Evolutionary conservation across 2,113 vertebrate genomes (phyloP), one percentile per base, ranked within the genome.

Genomic region (Cephalopholis sonnerati): DNA sequence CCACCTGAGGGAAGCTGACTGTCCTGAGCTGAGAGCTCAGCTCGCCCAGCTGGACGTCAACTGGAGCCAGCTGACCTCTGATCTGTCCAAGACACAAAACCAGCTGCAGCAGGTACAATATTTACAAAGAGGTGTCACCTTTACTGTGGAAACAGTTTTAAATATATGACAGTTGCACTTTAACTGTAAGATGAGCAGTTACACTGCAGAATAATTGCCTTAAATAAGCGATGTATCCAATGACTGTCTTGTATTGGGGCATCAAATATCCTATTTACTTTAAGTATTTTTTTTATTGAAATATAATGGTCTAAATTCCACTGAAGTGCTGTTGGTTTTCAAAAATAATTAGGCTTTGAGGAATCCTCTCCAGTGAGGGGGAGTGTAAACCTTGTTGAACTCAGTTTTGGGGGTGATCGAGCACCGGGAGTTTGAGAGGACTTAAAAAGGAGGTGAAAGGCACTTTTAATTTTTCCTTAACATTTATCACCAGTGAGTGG

Each of bases 31-130:
- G 74, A 94, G 95, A 69, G 91, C 93, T 46, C 94, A 89, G 24
- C 84, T 98, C 85, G 74, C 92, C 24, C 95, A 96, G 62, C 93
- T 96, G 83, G 96, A 99, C 83, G 94, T 94, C 64, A 88, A 86
- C 66, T 99, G 98, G 98, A 95, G 92, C 7, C 83, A 93, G 63
- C 89, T 98, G 68, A 94, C 94, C 57, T 91, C 95, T 32, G 92
- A 95, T 22, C 95, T 97, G 48, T 96, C 96, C 36, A 80, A 76
- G 51, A 93, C 95, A 70, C 97, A 97, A 92, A 96, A 97, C 46
- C 95, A 91, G 64, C 92, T 97, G 77, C 96, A 97, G 76, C 96
- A 98, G 96, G 98, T 97, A 46, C 2, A 75, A 4, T 7, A 20
- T 48, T 44, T 3, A 32, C 25, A 17, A 20, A 55, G 22, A 46